phyloP scores from a whole-genome alignment of 92 coral and sea anemone species.

The Epizoanthus fatuus region DNA sequence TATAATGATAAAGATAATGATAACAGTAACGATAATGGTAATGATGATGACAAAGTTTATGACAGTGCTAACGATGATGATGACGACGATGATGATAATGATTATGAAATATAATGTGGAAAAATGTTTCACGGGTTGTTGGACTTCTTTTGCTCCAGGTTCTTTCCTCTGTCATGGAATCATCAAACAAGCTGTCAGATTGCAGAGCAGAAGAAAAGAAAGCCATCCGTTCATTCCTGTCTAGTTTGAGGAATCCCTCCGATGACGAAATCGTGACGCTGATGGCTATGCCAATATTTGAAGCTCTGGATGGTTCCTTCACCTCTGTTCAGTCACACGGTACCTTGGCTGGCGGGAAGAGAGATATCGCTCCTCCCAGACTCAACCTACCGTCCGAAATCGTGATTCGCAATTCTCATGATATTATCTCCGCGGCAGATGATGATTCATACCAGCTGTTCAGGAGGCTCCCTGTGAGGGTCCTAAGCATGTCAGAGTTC shows the following conservation, averaged over 20 bases:
- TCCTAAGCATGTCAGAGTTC: slow-evolving; percentile 85
- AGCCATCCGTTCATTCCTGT: slow-evolving; percentile 83
- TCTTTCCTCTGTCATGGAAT: slow-evolving; percentile 67
- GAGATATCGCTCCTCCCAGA: slow-evolving; percentile 89
- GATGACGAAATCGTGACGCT: slow-evolving; percentile 88
- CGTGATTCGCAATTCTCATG: slow-evolving; percentile 75
- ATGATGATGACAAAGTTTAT: too few relatives aligned
- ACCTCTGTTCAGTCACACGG: slow-evolving; percentile 81
- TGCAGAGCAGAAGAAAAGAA: slow-evolving; percentile 80
- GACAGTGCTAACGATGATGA: too few relatives aligned
- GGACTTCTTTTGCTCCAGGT: slow-evolving; percentile 34
- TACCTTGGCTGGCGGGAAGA: slow-evolving; percentile 69
- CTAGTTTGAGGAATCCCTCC: slow-evolving; percentile 88
- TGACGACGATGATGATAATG: not conserved
- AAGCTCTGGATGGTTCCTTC: slow-evolving; percentile 86
- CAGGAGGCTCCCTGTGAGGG: slow-evolving; percentile 84
- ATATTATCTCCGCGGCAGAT: slow-evolving; percentile 93
- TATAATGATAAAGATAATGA: too few relatives aligned
- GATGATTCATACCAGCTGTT: slow-evolving; percentile 92
- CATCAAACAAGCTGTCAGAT: slow-evolving; percentile 40
- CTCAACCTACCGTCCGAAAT: slow-evolving; percentile 83
- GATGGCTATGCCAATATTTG: slow-evolving; percentile 91
- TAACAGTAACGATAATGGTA: too few relatives aligned
- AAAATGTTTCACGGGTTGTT: not conserved
- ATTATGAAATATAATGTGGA: not conserved